These are phyloP conservation scores for Geophilus truncorum DNA, from an alignment of 2,888 invertebrate species.

Conservation along the genomic window DNA sequence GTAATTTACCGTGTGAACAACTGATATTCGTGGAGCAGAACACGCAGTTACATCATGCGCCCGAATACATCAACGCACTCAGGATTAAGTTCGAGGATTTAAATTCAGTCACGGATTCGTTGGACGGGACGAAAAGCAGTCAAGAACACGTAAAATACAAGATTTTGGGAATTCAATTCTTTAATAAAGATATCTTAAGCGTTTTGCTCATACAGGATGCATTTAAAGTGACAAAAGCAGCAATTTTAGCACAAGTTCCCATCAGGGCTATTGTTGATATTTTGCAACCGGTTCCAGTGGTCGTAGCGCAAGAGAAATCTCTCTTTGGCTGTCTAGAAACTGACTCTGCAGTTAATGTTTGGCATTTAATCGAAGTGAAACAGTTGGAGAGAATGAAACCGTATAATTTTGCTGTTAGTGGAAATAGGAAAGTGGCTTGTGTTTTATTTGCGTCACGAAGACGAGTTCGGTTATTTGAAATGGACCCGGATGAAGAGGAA, in stretches of 20 bases:
- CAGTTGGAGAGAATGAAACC: constrained; percentile 46
- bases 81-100: background rate
- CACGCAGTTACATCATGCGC: background rate
- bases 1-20: background rate
- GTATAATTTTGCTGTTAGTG: constrained; percentile 73
- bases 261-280: background rate
- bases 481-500: constrained; percentile 87
- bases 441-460: constrained; percentile 71
- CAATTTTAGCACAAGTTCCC: background rate
- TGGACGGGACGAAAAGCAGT: background rate
- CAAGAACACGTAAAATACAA: constrained; percentile 37
- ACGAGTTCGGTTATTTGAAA: constrained; percentile 80
- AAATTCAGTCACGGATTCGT: background rate
- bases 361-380: background rate
- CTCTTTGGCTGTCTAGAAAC: background rate
- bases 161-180: constrained; percentile 46
- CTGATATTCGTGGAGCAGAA: constrained; percentile 8
- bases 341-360: background rate
- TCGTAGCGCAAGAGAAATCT: background rate
- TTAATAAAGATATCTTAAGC: constrained; percentile 46
- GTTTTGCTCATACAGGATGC: constrained; percentile 44
- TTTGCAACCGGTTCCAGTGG: constrained; percentile 30
- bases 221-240: background rate
- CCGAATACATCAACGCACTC: background rate
- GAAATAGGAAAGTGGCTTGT: constrained; percentile 75